phyloP scores from a whole-genome alignment of 2,888 invertebrate genomes.

The Cryptosula pallasiana region DNA sequence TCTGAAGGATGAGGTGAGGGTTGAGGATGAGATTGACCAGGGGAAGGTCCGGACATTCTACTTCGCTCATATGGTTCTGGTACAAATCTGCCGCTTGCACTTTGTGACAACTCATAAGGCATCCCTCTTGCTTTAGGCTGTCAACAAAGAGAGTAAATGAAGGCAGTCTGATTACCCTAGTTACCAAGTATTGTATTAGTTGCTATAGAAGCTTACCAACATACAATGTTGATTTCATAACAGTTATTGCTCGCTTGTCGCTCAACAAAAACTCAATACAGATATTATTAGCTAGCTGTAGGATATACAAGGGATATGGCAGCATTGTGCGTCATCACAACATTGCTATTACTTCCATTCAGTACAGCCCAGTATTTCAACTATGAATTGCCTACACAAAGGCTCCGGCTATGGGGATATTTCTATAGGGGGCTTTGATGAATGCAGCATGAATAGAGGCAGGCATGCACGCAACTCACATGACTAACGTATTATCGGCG shows the following conservation, averaged over 20 bases:
- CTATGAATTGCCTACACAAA: too few relatives aligned
- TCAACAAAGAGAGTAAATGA: too few relatives aligned
- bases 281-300: not conserved
- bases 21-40: not conserved
- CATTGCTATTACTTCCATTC: not conserved
- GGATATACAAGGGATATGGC: not conserved
- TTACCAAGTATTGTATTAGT: too few relatives aligned
- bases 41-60: not conserved
- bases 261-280: not conserved
- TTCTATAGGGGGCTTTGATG: too few relatives aligned
- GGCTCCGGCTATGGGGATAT: too few relatives aligned
- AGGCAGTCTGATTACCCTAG: too few relatives aligned
- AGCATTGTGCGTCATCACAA: not conserved
- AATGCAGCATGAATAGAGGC: not conserved
- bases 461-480: not conserved
- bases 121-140: not conserved
- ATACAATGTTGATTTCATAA: too few relatives aligned
- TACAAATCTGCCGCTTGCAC: not conserved
- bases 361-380: too few relatives aligned
- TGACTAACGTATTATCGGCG: constrained; percentile 15
- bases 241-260: too few relatives aligned
- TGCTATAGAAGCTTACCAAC: too few relatives aligned
- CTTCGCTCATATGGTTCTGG: not conserved
- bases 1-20: not conserved
- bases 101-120: not conserved